phyloP scores from a whole-genome alignment of 2,113 vertebrate genomes.

The Grus americana region DNA sequence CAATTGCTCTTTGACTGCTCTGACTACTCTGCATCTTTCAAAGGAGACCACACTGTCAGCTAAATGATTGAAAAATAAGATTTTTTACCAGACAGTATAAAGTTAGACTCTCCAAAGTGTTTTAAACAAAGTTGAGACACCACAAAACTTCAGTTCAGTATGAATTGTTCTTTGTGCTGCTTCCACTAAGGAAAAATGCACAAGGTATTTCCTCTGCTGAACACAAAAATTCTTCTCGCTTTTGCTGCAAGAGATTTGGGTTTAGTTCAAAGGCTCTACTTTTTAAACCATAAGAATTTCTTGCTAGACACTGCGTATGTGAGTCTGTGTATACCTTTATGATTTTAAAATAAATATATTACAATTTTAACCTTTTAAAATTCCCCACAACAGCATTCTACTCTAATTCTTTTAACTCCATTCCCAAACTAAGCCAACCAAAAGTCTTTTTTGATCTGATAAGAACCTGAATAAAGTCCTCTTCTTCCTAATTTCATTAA shows the following conservation, averaged over 20 bases:
- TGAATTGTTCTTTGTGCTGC: constrained; percentile 31
- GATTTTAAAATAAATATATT: background rate
- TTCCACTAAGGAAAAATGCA: constrained; percentile 8
- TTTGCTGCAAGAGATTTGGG: constrained; percentile 12
- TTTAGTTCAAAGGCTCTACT: constrained; percentile 31
- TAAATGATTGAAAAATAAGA: constrained; percentile 10
- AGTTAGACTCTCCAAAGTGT: constrained; percentile 15
- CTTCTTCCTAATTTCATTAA: background rate
- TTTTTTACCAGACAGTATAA: constrained; percentile 15
- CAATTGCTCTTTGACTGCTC: background rate
- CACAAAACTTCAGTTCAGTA: constrained; percentile 32
- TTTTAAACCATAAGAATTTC: constrained; percentile 17
- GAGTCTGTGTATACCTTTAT: background rate
- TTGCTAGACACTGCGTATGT: background rate
- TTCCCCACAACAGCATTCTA: background rate
- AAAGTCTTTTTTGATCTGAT: background rate
- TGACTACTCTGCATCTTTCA: background rate
- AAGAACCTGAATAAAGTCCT: background rate
- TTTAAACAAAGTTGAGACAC: constrained; percentile 51
- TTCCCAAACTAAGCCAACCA: background rate
- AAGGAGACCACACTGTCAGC: background rate
- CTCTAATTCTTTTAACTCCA: background rate
- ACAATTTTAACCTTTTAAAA: background rate
- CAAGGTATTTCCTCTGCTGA: constrained; percentile 48
- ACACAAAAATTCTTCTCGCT: constrained; percentile 35